These are phyloP conservation scores for Telmatherina bonti DNA, from an alignment of 2,797 vertebrate genomes.

Conservation along the genomic window DNA sequence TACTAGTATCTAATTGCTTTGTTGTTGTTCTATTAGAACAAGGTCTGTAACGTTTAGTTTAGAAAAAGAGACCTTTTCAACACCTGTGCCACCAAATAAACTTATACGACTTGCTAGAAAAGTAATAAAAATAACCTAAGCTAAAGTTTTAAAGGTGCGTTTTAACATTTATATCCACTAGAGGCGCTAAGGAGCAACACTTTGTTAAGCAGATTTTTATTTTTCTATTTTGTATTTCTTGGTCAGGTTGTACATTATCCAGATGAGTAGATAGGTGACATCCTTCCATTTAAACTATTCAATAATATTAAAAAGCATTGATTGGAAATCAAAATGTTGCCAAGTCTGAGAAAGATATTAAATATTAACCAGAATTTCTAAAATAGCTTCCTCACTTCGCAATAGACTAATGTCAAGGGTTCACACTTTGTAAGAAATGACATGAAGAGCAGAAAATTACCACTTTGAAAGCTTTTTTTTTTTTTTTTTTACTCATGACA, in stretches of 20 bases:
- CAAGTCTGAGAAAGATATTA: not conserved
- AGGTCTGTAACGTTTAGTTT: too few relatives aligned
- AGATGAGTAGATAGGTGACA: too few relatives aligned
- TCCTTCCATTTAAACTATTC: not conserved
- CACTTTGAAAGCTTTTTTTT: conserved; percentile 1
- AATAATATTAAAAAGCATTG: too few relatives aligned
- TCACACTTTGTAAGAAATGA: not conserved
- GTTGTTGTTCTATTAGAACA: too few relatives aligned
- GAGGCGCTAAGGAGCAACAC: not conserved
- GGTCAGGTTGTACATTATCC: not conserved
- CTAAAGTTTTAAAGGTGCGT: not conserved
- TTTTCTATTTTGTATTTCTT: conserved; percentile 2
- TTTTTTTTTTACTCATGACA: not conserved
- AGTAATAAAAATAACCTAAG: too few relatives aligned
- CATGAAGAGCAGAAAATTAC: conserved; percentile 2
- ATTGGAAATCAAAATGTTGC: too few relatives aligned
- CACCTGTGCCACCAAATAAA: too few relatives aligned
- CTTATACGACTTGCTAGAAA: too few relatives aligned
- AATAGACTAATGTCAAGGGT: not conserved
- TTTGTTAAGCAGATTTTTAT: not conserved
- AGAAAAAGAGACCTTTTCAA: too few relatives aligned
- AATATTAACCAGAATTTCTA: not conserved
- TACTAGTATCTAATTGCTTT: too few relatives aligned
- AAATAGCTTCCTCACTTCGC: not conserved
- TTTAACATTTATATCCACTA: not conserved